These are phyloP conservation scores for Dicrostonyx torquatus DNA, from an alignment of 2,797 vertebrate genomes.

Conservation along the genomic window DNA sequence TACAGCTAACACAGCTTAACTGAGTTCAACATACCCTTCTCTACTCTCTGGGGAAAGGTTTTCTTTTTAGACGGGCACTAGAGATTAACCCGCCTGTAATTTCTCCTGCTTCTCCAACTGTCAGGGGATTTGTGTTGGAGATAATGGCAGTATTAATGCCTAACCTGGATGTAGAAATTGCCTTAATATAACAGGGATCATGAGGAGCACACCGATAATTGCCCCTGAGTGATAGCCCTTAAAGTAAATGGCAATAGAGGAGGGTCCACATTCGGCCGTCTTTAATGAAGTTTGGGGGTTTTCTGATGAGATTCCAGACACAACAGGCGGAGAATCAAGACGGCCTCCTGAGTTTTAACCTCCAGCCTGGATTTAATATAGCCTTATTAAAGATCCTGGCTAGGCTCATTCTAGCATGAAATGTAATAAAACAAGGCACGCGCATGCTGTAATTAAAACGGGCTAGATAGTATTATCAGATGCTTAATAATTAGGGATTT, in stretches of 20 bases:
- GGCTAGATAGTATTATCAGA: slow-evolving; percentile 82
- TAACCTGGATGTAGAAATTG: slow-evolving; percentile 83
- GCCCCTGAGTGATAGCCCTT: slow-evolving; percentile 75
- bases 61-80: slow-evolving; percentile 76
- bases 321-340: slow-evolving; percentile 62
- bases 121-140: slow-evolving; percentile 82
- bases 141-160: slow-evolving; percentile 83
- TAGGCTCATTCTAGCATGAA: slow-evolving; percentile 78
- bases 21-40: slow-evolving; percentile 80
- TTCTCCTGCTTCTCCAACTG: slow-evolving; percentile 83
- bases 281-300: slow-evolving; percentile 80
- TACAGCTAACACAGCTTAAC: slow-evolving; percentile 84
- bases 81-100: slow-evolving; percentile 86
- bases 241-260: slow-evolving; percentile 81
- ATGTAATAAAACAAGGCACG: slow-evolving; percentile 79
- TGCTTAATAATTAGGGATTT: slow-evolving; percentile 85
- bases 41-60: slow-evolving; percentile 77
- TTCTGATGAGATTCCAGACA: slow-evolving; percentile 77
- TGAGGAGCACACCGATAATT: slow-evolving; percentile 79
- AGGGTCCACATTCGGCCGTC: slow-evolving; percentile 54
- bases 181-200: slow-evolving; percentile 84
- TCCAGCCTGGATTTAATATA: slow-evolving; percentile 78
- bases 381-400: slow-evolving; percentile 73
- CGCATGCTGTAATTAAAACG: slow-evolving; percentile 82
- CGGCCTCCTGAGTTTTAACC: slow-evolving; percentile 77